Base-by-base conservation (phyloP, 2,888 invertebrate species). In the Schrankia costaestrigalis region DNA sequence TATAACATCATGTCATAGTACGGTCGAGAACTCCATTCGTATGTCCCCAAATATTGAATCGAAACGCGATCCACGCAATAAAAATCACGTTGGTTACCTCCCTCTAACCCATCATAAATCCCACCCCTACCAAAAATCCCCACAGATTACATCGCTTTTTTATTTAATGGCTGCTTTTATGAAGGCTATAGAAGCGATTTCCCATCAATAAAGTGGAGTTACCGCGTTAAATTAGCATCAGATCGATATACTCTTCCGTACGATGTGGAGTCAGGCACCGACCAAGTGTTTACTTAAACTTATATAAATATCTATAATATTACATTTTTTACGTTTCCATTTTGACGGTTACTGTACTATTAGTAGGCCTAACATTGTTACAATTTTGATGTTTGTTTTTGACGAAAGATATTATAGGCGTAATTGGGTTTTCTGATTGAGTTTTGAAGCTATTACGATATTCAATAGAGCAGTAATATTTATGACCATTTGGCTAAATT, bases 231-330 rank as follows among this genome's bases (percentile, higher is more conserved):
- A 80, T 81, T 83, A 80, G 69, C 81, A 79, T 78, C 43, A 52
- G 74, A 72, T 83, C 83, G 74, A 82, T 83, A 80, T 42, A 35
- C 36, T 67, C 71, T 73, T 75, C 73, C 77, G 73, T 64, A 46
- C 68, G 52, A 76, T 67, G 58, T 64, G 52, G 37, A 41, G 69
- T 55, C 70, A 59, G 71, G 74, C 41, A 78, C 77, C 22, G 31
- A 4, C 10, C 9, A 27, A 9, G 26, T 54, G 42, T 54, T 54
- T 56, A 35, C 48, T 37, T 41, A 35, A 25, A 31, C 15, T 30
- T 38, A 24, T 31, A 19, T 33, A 45, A 30, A 39, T 45, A 34
- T 36, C 25, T 26, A 4, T 3, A 24, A 28, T 26, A 13, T 23
- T 10, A 56, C n/a, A n/a, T n/a, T n/a, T 37, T 12, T 33, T 37